Percentiles rank a stretch among this genome's conserved stretches.
Conservation (phyloP, 35 echinoderm and acorn worm species). For the Lytechinus pictus region DNA sequence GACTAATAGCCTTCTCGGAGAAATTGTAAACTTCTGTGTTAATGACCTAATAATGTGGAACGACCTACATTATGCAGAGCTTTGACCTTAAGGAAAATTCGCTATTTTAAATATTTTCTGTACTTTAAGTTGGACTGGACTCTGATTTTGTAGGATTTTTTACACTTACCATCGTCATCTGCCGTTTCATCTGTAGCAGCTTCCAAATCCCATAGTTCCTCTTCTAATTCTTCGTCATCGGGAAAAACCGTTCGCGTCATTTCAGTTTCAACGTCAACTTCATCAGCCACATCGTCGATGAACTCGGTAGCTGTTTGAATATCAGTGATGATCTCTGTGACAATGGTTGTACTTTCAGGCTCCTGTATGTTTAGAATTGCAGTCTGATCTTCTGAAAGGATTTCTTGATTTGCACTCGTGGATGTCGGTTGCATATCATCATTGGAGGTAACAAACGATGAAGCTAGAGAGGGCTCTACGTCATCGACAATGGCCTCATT, state of each 20-base stretch:
- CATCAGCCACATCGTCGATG: neutral
- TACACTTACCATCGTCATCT: conserved; percentile 6
- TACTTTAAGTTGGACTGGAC: too few species aligned
- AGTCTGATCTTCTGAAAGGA: neutral
- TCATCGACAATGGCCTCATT: conserved; percentile 9
- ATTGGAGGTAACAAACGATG: neutral
- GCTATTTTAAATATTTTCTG: too few species aligned
- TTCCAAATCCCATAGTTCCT: neutral
- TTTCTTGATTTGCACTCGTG: neutral
- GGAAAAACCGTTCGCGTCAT: neutral
- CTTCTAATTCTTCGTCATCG: neutral
- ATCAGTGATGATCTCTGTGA: neutral
- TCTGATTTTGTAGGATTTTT: too few species aligned
- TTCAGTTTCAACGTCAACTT: neutral
- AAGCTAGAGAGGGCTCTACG: neutral
- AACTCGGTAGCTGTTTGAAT: neutral
- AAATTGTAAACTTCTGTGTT: too few species aligned
- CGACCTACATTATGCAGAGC: too few species aligned
- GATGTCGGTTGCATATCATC: neutral
- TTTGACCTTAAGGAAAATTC: too few species aligned
- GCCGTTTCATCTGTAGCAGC: neutral
- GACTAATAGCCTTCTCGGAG: too few species aligned
- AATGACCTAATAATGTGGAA: too few species aligned
- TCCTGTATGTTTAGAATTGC: neutral
- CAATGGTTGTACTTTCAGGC: neutral